Conservation (phyloP, 2,797 vertebrate genomes). For the Sebastes vulpes region DNA sequence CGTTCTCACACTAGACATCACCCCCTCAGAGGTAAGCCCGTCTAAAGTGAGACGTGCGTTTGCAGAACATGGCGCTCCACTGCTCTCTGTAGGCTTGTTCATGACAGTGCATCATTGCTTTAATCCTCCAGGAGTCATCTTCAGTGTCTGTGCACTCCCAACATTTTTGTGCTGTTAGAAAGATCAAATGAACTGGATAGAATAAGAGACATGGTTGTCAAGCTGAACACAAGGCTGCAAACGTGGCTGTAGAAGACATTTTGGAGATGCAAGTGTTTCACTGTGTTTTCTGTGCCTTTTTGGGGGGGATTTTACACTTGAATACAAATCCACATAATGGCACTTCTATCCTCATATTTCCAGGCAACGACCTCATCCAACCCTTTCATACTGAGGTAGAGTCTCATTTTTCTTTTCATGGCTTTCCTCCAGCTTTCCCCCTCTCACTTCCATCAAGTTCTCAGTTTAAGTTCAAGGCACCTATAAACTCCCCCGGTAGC, state of each 20-base stretch:
- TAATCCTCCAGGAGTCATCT: background rate
- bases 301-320: background rate
- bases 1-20: constrained; percentile 9
- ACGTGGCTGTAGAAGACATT: background rate
- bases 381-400: background rate
- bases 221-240: background rate
- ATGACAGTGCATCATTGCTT: constrained; percentile 44
- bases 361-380: background rate
- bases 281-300: background rate
- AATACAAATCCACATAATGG: background rate
- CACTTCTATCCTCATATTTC: background rate
- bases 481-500: background rate
- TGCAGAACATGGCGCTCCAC: constrained; percentile 63
- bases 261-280: background rate
- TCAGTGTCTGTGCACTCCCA: background rate
- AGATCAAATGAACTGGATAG: background rate
- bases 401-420: background rate
- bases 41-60: background rate
- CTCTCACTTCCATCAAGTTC: background rate
- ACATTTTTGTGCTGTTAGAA: background rate
- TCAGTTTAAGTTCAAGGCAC: constrained; percentile 11
- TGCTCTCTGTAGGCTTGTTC: constrained; percentile 72
- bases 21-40: background rate
- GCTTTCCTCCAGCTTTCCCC: background rate
- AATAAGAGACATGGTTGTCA: background rate